Conservation (phyloP, 2,888 invertebrate genomes). For the Cyclophora punctaria region DNA sequence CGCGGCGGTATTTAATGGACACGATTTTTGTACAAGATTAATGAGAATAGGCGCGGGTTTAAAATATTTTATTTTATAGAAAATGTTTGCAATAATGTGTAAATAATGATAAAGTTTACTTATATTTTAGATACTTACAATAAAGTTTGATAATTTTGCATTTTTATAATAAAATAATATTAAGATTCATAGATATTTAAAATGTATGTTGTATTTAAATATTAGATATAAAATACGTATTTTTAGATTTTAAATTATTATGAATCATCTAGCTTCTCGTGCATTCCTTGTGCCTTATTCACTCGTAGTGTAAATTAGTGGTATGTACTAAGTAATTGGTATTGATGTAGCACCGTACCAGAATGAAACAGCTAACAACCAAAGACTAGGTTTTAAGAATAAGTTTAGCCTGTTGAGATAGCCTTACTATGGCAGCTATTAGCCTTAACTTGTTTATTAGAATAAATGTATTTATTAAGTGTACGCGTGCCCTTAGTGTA, state of each 20-base stretch:
- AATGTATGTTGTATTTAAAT: constrained; percentile 1
- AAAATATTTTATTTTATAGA: neutral
- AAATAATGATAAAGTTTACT: constrained; percentile 11
- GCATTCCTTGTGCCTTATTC: constrained; percentile 71
- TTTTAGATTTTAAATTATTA: neutral
- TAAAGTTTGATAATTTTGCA: constrained; percentile 3
- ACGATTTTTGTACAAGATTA: too few relatives aligned
- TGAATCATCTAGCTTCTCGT: constrained; percentile 31
- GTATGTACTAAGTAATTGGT: too few relatives aligned
- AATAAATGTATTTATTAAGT: too few relatives aligned
- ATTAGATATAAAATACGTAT: constrained; percentile 1
- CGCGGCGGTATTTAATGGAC: neutral
- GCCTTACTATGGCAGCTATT: too few relatives aligned
- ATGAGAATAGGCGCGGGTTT: too few relatives aligned
- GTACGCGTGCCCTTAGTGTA: too few relatives aligned
- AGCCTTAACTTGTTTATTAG: too few relatives aligned
- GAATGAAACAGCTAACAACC: constrained; percentile 1
- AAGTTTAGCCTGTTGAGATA: too few relatives aligned
- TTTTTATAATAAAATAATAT: constrained; percentile 10
- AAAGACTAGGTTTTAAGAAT: neutral
- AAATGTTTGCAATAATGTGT: constrained; percentile 22
- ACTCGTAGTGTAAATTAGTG: constrained; percentile 9
- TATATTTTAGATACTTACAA: constrained; percentile 7
- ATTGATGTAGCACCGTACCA: too few relatives aligned
- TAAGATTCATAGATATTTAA: constrained; percentile 4